phyloP scores from a whole-genome alignment of 2,888 invertebrate species.

The Mesorhabditis spiculigera region DNA sequence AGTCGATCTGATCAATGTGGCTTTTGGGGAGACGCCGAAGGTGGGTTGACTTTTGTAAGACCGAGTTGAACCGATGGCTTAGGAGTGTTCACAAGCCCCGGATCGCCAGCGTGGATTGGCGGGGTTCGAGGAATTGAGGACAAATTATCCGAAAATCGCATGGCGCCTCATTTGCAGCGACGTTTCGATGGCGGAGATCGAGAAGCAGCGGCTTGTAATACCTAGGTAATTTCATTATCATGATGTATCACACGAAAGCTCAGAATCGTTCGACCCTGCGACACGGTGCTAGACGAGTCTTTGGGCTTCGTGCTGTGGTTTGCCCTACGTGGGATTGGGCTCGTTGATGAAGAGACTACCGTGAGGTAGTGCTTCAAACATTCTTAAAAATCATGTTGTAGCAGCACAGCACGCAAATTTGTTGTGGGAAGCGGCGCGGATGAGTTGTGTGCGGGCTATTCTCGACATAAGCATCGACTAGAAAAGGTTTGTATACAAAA shows the following conservation, averaged over 20 bases:
- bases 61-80: constrained; percentile 8
- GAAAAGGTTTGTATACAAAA: constrained; percentile 39
- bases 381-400: neutral
- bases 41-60: constrained; percentile 6
- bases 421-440: constrained; percentile 92
- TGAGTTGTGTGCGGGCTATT: constrained; percentile 91
- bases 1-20: constrained; percentile 40
- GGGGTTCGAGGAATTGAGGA: constrained; percentile 71
- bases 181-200: constrained; percentile 41
- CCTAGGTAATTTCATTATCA: constrained; percentile 13
- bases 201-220: constrained; percentile 17
- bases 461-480: constrained; percentile 75
- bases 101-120: constrained; percentile 48
- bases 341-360: constrained; percentile 17
- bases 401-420: constrained; percentile 58
- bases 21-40: constrained; percentile 33
- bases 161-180: constrained; percentile 61
- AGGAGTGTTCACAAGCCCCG: constrained; percentile 30
- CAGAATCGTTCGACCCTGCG: neutral
- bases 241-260: neutral
- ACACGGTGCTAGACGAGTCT: constrained; percentile 84
- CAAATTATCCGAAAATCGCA: constrained; percentile 70
- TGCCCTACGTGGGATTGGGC: constrained; percentile 76
- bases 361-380: neutral
- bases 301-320: constrained; percentile 90